phyloP scores from a whole-genome alignment of 30 jellyfish, hydroid and myxozoan species.

The Turritopsis rubra region DNA sequence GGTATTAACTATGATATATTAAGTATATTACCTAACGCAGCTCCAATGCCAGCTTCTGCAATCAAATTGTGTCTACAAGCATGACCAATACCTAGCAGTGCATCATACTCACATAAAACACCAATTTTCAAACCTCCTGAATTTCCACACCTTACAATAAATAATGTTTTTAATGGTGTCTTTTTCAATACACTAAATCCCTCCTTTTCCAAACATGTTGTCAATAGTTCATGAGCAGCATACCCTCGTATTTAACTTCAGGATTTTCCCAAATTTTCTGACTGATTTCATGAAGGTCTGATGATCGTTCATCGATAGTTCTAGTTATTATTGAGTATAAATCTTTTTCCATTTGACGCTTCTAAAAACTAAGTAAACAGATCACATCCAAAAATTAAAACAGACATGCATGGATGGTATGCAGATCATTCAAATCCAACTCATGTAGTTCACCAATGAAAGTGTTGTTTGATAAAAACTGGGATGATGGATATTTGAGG shows the following conservation, averaged over 20 bases:
- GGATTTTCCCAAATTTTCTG: slow-evolving; percentile 72
- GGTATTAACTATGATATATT: background rate
- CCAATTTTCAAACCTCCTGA: slow-evolving; percentile 71
- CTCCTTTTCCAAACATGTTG: slow-evolving; percentile 53
- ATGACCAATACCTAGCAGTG: slow-evolving; percentile 96
- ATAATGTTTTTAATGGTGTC: slow-evolving; percentile 76
- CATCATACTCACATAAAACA: slow-evolving; percentile 84
- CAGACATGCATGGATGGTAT: too few species aligned
- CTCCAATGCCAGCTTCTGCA: slow-evolving; percentile 85
- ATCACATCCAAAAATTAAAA: too few species aligned
- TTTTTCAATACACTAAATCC: slow-evolving; percentile 61
- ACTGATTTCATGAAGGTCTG: slow-evolving; percentile 48
- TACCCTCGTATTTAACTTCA: slow-evolving; percentile 55
- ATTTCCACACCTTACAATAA: slow-evolving; percentile 67
- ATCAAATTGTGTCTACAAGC: slow-evolving; percentile 93
- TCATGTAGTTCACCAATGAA: too few species aligned
- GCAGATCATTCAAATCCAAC: too few species aligned
- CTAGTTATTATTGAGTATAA: background rate
- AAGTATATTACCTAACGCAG: slow-evolving; percentile 64
- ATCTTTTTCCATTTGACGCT: background rate
- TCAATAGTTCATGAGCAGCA: slow-evolving; percentile 53
- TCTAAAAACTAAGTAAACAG: too few species aligned
- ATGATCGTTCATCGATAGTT: slow-evolving; percentile 40
- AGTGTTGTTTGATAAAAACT: too few species aligned
- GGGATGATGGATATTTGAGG: too few species aligned